phyloP scores from a whole-genome alignment of 1,140 invertebrate species.

The Laupala kohalensis region DNA sequence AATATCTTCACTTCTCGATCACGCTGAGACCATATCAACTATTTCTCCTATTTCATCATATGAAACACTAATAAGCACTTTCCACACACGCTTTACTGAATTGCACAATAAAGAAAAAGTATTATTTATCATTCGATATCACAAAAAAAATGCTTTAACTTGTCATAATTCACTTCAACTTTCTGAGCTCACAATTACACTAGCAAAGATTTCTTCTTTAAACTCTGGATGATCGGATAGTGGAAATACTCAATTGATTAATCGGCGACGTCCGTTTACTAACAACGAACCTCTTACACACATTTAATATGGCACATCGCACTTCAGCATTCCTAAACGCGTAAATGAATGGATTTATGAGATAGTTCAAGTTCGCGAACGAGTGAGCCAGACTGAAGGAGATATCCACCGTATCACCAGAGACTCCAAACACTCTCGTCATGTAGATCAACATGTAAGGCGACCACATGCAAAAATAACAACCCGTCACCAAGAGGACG shows the following conservation, averaged over 20 bases:
- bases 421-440: neutral
- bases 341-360: slow-evolving; percentile 3
- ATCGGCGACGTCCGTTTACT: neutral
- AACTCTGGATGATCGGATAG: too few relatives aligned
- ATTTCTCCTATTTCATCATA: too few relatives aligned
- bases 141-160: too few relatives aligned
- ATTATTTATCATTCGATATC: too few relatives aligned
- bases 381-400: neutral
- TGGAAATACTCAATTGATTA: neutral
- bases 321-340: neutral
- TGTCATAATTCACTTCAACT: too few relatives aligned
- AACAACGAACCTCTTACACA: neutral
- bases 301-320: neutral
- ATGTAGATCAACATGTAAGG: neutral
- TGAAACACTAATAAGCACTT: too few relatives aligned
- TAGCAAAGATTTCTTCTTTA: too few relatives aligned
- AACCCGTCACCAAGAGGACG: neutral
- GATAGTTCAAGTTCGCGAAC: neutral
- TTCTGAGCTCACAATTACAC: too few relatives aligned
- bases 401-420: neutral
- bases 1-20: too few relatives aligned
- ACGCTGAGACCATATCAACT: too few relatives aligned
- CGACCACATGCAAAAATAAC: neutral
- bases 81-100: too few relatives aligned
- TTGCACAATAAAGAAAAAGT: too few relatives aligned